Conservation (phyloP, 2,888 invertebrate species). For the Archips crataeganus region DNA sequence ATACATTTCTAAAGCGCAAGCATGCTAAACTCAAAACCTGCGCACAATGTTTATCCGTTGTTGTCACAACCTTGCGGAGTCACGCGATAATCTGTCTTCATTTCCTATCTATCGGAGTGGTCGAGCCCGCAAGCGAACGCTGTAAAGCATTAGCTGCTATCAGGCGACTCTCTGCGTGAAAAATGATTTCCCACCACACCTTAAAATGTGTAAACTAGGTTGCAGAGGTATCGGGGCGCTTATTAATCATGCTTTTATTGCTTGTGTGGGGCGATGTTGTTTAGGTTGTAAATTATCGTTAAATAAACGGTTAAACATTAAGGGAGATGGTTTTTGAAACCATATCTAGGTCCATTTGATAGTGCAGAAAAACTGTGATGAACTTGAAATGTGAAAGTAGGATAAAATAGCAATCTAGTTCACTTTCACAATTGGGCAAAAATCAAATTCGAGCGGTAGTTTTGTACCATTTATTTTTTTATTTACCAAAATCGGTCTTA, state of each 20-base stretch:
- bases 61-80: constrained; percentile 66
- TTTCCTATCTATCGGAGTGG: constrained; percentile 82
- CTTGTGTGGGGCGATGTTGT: not conserved
- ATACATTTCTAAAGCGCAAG: not conserved
- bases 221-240: constrained; percentile 23
- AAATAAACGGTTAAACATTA: not conserved
- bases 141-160: constrained; percentile 79
- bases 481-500: too few species aligned
- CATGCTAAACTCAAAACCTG: constrained; percentile 36
- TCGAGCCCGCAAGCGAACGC: constrained; percentile 48
- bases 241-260: constrained; percentile 19
- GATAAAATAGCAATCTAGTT: too few species aligned
- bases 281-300: not conserved
- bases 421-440: too few species aligned
- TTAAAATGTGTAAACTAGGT: constrained; percentile 49
- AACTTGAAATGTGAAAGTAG: too few species aligned
- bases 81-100: constrained; percentile 85
- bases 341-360: not conserved
- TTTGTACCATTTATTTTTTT: too few species aligned
- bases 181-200: constrained; percentile 84
- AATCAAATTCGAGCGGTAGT: too few species aligned
- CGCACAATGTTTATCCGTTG: constrained; percentile 61
- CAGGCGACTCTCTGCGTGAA: constrained; percentile 78
- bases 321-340: not conserved
- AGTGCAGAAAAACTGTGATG: not conserved